Evolutionary conservation across 2,888 invertebrate genomes (phyloP).

Genomic region (Myathropa florea): DNA sequence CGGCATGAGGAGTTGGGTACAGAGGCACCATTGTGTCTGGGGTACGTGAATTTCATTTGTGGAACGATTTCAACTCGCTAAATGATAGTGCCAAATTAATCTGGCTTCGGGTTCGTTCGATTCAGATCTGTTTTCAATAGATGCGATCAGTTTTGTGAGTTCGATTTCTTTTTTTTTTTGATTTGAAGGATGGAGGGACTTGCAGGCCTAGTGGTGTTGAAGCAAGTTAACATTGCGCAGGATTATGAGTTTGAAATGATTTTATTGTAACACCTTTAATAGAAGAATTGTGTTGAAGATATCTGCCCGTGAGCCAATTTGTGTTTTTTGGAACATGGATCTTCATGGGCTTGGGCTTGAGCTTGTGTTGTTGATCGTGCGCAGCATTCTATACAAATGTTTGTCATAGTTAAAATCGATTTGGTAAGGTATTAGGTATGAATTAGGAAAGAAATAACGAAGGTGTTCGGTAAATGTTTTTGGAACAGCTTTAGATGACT

Average conservation of each 20-base stretch:
- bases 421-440: no score
- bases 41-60: constrained; percentile 38
- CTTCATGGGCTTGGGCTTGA: no score
- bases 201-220: neutral
- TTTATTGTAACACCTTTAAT: neutral
- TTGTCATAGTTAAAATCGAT: no score
- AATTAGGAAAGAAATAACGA: no score
- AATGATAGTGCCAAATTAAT: constrained; percentile 59
- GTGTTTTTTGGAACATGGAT: neutral
- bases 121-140: constrained; percentile 43
- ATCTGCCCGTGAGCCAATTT: neutral
- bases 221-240: neutral
- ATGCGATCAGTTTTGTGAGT: constrained; percentile 38
- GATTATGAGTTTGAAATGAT: neutral
- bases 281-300: neutral
- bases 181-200: neutral
- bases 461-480: no score
- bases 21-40: constrained; percentile 28
- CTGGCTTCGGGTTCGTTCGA: constrained; percentile 58
- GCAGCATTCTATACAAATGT: no score
- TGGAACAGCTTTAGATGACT: no score
- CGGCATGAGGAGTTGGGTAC: constrained; percentile 42
- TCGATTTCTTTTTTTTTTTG: constrained; percentile 43
- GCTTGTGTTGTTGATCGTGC: no score
- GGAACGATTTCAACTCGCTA: constrained; percentile 33